Evolutionary conservation across 2,888 invertebrate genomes (phyloP), one percentile per base, ranked within the genome.

Genomic region (Cephalotes varians): DNA sequence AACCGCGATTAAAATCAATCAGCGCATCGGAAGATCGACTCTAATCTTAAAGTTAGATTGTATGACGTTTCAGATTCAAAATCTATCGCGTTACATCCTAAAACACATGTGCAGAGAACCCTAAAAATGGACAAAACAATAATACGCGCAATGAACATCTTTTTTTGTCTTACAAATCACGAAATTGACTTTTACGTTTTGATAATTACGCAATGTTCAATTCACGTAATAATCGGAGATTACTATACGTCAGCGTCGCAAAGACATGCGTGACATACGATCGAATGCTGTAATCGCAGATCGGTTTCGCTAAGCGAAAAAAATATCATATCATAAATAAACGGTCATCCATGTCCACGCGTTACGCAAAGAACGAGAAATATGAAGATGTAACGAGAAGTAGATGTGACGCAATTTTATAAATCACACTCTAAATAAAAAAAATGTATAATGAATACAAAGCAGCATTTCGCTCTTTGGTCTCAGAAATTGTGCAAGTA

Each of bases 171-270:
- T 40, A 40, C 12, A 31, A 34, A 44, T 71, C 72, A 28, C 25
- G n/a, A 51, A 51, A 65, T 65, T 37, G 31, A 77, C 44, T 79
- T 71, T 71, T 71, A 18, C 25, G 4, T 18, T 25, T 77, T 21
- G 31, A 65, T 21, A n/a, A 56, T 71, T 44, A 21, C 34, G 56
- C 31, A 79, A 72, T 31, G n/a, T 18, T 72, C 34, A 44, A 44
- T 37, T 21, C 18, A 31, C 67, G 25, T 40, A 76, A 69, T 77
- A 71, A 71, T 79, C 28, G 9, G 31, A 71, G 12, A 79, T 79
- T 56, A 31, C 18, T 44, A 56, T 56, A 56, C 72, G 71, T 44
- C 54, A 71, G 40, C 72, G 25, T 56, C 56, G 10, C n/a, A 18
- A 4, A 28, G 12, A 56, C 56, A 34, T 44, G 77, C 18, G 15